Evolutionary conservation across 1,140 invertebrate genomes (phyloP).

Genomic region (Alviniconcha marisindica): DNA sequence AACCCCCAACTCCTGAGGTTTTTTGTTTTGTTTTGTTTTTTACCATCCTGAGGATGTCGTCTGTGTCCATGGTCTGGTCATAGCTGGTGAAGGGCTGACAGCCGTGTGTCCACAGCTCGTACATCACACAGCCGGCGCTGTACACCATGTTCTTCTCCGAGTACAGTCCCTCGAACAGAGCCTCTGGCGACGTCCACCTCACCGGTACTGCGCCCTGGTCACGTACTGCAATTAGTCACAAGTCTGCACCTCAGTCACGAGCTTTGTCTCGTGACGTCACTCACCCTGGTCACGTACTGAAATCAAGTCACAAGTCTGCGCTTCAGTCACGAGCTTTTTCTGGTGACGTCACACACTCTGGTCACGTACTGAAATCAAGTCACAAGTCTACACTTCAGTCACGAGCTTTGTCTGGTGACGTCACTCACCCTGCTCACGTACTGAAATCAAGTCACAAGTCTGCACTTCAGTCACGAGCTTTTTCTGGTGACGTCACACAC

Average conservation of each 20-base stretch:
- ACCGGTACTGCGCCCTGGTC: slow-evolving; percentile 38
- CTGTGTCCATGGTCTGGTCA: slow-evolving; percentile 18
- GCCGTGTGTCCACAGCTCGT: slow-evolving; percentile 49
- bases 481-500: too few relatives aligned
- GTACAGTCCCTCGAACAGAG: slow-evolving; percentile 40
- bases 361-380: neutral
- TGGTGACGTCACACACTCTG: too few relatives aligned
- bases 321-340: neutral
- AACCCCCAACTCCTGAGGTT: too few relatives aligned
- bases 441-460: too few relatives aligned
- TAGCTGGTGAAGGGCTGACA: slow-evolving; percentile 55
- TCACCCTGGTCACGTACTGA: too few relatives aligned
- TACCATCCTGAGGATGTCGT: slow-evolving; percentile 46
- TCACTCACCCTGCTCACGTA: too few relatives aligned
- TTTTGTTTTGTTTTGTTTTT: too few relatives aligned
- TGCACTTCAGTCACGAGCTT: too few relatives aligned
- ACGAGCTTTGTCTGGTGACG: too few relatives aligned
- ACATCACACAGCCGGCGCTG: slow-evolving; percentile 47
- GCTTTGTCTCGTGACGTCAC: too few relatives aligned
- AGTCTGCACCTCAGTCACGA: too few relatives aligned
- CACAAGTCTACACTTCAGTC: neutral
- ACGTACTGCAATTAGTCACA: neutral
- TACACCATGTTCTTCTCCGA: slow-evolving; percentile 43
- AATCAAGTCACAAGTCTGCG: too few relatives aligned
- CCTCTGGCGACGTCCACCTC: slow-evolving; percentile 47